Base-by-base conservation (phyloP, 2,888 invertebrate genomes). In the Ceramica pisi region DNA sequence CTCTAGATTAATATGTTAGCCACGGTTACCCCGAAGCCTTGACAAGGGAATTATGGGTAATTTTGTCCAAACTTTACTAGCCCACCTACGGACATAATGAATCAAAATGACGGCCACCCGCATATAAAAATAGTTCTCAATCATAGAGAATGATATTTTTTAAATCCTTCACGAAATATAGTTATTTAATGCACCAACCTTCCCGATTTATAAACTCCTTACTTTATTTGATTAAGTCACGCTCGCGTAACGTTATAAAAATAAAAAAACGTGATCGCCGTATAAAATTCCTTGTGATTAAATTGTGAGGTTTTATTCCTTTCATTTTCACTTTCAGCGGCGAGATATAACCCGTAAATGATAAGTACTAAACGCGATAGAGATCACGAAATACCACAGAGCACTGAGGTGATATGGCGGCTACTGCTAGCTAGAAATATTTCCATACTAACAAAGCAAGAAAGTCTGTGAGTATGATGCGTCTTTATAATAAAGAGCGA, bases 21-120 rank as follows among this genome's bases (percentile, higher is more conserved):
- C 71, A 82, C 85, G 89, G 88, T 92, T 91, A 92, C 89, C 87
- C 86, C 77, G 72, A 85, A 89, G 89, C 89, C 85, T 90, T 92
- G 94, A 95, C 95, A 92, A 95, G 94, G 91, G 89, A 93, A 95
- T 95, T 94, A 95, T 90, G 90, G 94, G 92, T 94, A 88, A 94
- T 95, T 94, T 93, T 88, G 88, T 90, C 86, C 86, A 87, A 90
- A 92, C 89, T 90, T 90, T 90, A 90, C 86, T 79, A 87, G 94
- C 92, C 95, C 95, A 95, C 95, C 95, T 94, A 94, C 92, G 82
- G 81, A 81, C 81, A 90, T 90, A 92, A 93, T 93, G 91, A 92
- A 92, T 92, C 91, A 93, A 93, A 93, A 92, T 89, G 90, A 87
- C 75, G 94, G 88, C 95, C 95, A 95, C 95, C 94, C 95, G 90